Evolutionary conservation across 2,113 vertebrate species (phyloP), one percentile per base, ranked within the genome.

Genomic region (Ginglymostoma cirratum): DNA sequence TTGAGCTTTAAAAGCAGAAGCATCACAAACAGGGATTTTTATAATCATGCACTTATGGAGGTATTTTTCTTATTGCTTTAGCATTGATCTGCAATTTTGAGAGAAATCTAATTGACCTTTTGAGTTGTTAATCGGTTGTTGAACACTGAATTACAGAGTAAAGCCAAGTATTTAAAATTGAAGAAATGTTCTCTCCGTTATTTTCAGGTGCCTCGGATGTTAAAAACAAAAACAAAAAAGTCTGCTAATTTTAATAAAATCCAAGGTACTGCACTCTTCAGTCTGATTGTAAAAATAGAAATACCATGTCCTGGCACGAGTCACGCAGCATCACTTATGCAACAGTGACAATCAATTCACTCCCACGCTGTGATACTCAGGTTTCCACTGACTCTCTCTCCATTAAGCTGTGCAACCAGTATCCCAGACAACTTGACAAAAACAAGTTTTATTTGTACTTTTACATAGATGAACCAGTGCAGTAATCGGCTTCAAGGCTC

Each of bases 291-390:
- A 72, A 76, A 95, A 95, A 72, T 19, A 95, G 67, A 95, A 95
- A 72, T 72, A 30, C 69, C 27, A 15, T 72, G 69, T 27, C 66
- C 38, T 52, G 48, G 10, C 69, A 95, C 45, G 38, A 95, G 67
- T 95, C 94, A 95, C 94, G 69, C 45, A 42, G 70, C 67, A 95
- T 70, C 45, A 70, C 94, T 72, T 95, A 45, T 95, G 89, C 94
- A 52, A 48, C 94, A 52, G 10, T 95, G 94, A 95, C 42, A 72
- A 76, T 30, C 94, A 52, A 27, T 95, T 52, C 94, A 95, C 94
- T 95, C 94, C 94, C 94, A 95, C 69, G 3, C 93, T 24, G 38
- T 95, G 94, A 76, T 72, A 72, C 69, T 72, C 45, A 95, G 94
- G 27, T 30, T 48, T 95, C 94, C 66, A 52, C 67, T 95, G 67